These are phyloP conservation scores for Glossophaga mutica DNA, from an alignment of 2,797 vertebrate species.

Conservation along the genomic window DNA sequence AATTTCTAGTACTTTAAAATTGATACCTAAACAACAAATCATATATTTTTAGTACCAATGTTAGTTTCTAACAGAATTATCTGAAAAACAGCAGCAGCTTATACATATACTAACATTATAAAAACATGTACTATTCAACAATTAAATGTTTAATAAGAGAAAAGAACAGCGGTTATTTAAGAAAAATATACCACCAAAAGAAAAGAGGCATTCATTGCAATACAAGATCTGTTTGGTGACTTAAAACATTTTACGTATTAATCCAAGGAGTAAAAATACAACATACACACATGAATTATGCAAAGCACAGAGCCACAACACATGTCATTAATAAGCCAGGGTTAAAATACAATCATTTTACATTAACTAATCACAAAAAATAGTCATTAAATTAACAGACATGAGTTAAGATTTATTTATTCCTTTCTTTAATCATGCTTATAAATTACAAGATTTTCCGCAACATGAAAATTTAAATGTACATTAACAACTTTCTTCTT, in stretches of 20 bases:
- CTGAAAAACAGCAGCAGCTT: slow-evolving; percentile 11
- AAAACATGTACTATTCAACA: slow-evolving; percentile 40
- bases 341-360: slow-evolving; percentile 78
- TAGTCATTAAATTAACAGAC: slow-evolving; percentile 79
- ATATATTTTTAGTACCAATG: not conserved
- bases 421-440: slow-evolving; percentile 77
- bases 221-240: not conserved
- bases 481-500: slow-evolving; percentile 14
- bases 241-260: slow-evolving; percentile 47
- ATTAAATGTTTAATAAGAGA: slow-evolving; percentile 69
- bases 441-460: slow-evolving; percentile 58
- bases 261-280: slow-evolving; percentile 58
- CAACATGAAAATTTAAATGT: not conserved
- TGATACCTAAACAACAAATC: not conserved
- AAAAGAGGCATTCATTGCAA: slow-evolving; percentile 51
- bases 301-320: slow-evolving; percentile 77
- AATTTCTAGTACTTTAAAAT: slow-evolving; percentile 25
- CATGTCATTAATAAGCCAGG: slow-evolving; percentile 65
- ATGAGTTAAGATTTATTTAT: slow-evolving; percentile 79
- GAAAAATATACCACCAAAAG: slow-evolving; percentile 60
- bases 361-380: slow-evolving; percentile 71
- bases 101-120: slow-evolving; percentile 26
- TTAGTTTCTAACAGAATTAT: slow-evolving; percentile 25
- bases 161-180: slow-evolving; percentile 44
- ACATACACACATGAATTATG: slow-evolving; percentile 59